These are phyloP conservation scores for Rotaria socialis DNA, from an alignment of 2,888 invertebrate species.

Conservation along the genomic window DNA sequence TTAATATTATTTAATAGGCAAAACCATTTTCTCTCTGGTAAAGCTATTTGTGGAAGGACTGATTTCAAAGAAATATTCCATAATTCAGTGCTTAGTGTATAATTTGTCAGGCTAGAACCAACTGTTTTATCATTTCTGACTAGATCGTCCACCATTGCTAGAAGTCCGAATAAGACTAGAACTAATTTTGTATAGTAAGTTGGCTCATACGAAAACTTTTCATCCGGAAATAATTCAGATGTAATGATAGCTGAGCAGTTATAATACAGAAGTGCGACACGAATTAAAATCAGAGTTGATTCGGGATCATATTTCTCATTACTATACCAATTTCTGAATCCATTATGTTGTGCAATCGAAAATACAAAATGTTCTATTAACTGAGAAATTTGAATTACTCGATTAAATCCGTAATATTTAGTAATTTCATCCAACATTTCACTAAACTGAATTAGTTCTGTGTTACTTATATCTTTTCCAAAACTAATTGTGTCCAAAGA, in stretches of 20 bases:
- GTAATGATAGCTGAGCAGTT: not conserved
- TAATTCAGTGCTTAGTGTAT: not conserved
- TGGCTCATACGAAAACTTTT: not conserved
- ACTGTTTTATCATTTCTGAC: not conserved
- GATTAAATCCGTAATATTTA: not conserved
- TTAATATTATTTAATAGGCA: not conserved
- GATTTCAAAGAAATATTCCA: not conserved
- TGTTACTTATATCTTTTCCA: not conserved
- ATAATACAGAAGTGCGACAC: not conserved
- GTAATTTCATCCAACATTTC: not conserved
- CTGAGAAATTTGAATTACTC: not conserved
- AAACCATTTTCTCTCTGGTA: not conserved
- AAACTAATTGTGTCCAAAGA: not conserved
- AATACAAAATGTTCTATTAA: not conserved
- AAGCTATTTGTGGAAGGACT: not conserved
- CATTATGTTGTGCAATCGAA: not conserved
- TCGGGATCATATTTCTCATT: not conserved
- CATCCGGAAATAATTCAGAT: not conserved
- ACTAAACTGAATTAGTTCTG: too few relatives aligned
- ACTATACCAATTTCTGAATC: not conserved
- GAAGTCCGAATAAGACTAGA: not conserved
- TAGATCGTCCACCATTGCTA: not conserved
- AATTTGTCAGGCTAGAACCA: not conserved
- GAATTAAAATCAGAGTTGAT: not conserved
- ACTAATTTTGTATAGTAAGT: not conserved